Percentiles rank a stretch among this genome's conserved stretches.
Conservation (phyloP, 2,797 vertebrate genomes). For the Poeciliopsis paucimaculata region DNA sequence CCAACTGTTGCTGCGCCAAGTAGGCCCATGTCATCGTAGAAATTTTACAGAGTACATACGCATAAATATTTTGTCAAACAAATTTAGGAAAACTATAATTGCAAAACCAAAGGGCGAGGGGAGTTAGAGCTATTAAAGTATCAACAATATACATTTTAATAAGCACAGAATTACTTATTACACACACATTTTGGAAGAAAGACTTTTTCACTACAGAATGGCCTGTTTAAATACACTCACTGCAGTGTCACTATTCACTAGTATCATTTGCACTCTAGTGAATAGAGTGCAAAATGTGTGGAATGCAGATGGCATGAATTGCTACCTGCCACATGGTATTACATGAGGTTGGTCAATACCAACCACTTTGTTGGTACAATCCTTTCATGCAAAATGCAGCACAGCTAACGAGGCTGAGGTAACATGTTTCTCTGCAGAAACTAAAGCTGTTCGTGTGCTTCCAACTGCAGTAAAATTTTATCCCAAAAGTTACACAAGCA, state of each 20-base stretch:
- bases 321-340: no score
- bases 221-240: not conserved
- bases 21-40: constrained; percentile 33
- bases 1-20: constrained; percentile 60
- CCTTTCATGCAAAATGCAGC: constrained; percentile 45
- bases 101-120: constrained; percentile 11
- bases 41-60: constrained; percentile 32
- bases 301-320: no score
- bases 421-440: constrained; percentile 57
- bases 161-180: not conserved
- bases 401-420: constrained; percentile 61
- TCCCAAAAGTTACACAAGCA: constrained; percentile 43
- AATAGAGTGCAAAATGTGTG: no score
- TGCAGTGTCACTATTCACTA: not conserved
- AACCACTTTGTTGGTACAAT: not conserved
- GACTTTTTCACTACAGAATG: not conserved
- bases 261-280: no score
- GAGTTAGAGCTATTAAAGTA: constrained; percentile 26
- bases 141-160: not conserved
- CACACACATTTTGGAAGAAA: not conserved
- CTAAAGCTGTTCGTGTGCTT: constrained; percentile 39
- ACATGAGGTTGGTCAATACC: no score
- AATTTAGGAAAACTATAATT: constrained; percentile 41
- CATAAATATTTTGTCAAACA: constrained; percentile 23
- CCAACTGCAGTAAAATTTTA: constrained; percentile 55